Evolutionary conservation across 1,140 invertebrate species (phyloP).

Genomic region (Caenorhabditis remanei): DNA sequence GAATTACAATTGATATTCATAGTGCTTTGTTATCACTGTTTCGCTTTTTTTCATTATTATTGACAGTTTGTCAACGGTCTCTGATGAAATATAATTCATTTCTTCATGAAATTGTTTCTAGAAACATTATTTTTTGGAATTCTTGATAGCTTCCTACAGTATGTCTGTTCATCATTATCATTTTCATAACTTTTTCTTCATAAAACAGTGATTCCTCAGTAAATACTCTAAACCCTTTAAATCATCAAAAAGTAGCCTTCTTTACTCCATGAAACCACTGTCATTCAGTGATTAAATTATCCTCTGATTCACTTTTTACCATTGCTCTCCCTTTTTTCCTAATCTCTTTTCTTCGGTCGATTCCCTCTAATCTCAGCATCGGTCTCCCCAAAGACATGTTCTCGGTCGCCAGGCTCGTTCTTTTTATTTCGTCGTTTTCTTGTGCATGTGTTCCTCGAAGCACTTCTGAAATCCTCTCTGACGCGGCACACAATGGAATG

Average conservation of each 20-base stretch:
- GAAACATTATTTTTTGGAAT: not conserved
- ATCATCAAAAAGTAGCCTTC: not conserved
- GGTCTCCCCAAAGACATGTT: slow-evolving; percentile 38
- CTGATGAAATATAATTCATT: not conserved
- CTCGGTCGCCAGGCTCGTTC: slow-evolving; percentile 33
- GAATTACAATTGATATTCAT: slow-evolving; percentile 11
- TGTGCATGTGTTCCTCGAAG: slow-evolving; percentile 51
- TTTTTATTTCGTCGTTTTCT: slow-evolving; percentile 2
- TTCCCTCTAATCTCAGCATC: slow-evolving; percentile 15
- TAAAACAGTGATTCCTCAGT: too few species aligned
- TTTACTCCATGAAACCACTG: not conserved
- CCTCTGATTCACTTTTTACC: slow-evolving; percentile 17
- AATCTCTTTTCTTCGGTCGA: not conserved
- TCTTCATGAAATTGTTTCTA: not conserved
- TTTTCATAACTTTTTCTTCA: not conserved
- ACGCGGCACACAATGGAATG: not conserved
- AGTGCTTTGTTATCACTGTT: not conserved
- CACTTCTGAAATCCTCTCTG: slow-evolving; percentile 41
- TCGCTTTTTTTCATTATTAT: not conserved
- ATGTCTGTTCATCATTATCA: too few species aligned
- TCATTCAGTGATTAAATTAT: not conserved
- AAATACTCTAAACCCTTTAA: not conserved
- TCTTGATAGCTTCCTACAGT: not conserved
- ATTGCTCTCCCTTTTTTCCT: not conserved
- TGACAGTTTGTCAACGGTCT: not conserved